Conservation (phyloP, 1,140 invertebrate species). For the Anoplolepis gracilipes region DNA sequence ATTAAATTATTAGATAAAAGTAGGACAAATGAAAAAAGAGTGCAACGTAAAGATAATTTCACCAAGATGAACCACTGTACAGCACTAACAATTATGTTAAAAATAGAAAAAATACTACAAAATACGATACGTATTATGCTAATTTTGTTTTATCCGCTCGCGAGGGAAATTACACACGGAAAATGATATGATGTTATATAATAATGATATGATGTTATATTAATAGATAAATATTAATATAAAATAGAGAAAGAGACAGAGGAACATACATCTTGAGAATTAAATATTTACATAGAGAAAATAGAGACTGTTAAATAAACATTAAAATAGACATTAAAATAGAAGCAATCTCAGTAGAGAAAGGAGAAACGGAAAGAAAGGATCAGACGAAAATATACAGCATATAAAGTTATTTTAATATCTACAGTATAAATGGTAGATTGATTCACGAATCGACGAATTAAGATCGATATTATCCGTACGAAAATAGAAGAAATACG, state of each 20-base stretch:
- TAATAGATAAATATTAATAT: constrained; percentile 15
- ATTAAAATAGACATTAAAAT: constrained; percentile 8
- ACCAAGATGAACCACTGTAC: not conserved
- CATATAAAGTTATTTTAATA: not conserved
- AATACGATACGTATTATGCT: constrained; percentile 4
- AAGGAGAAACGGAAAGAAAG: not conserved
- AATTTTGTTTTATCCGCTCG: constrained; percentile 22
- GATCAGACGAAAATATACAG: constrained; percentile 10
- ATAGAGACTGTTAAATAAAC: not conserved
- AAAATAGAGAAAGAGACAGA: not conserved
- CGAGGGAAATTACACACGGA: not conserved
- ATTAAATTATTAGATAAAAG: not conserved
- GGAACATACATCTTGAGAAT: not conserved
- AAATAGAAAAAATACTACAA: not conserved
- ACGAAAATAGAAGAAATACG: constrained; percentile 5
- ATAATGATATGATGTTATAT: constrained; percentile 8
- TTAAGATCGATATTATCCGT: constrained; percentile 5
- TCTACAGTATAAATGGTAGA: not conserved
- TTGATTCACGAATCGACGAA: constrained; percentile 18
- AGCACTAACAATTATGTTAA: constrained; percentile 10
- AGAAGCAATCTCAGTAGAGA: not conserved
- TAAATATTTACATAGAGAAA: not conserved
- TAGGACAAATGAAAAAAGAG: not conserved
- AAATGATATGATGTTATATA: constrained; percentile 10
- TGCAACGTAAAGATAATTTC: constrained; percentile 2